Conservation (phyloP, 2,797 vertebrate species). For the Lerista edwardsae region DNA sequence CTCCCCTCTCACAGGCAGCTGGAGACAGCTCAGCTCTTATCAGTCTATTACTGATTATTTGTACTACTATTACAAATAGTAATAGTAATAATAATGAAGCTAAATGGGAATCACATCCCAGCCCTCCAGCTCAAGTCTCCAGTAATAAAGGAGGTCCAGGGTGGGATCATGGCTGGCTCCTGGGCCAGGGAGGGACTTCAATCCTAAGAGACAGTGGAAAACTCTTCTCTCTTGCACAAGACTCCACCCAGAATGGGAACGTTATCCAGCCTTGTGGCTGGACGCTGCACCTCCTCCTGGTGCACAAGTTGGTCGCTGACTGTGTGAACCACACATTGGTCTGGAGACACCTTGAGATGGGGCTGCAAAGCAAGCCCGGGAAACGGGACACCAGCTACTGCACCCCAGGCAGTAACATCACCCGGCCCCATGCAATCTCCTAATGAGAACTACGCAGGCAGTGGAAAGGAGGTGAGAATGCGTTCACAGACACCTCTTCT, state of each 20-base stretch:
- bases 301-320: no score
- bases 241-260: not conserved
- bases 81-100: no score
- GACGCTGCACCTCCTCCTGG: not conserved
- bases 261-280: no score
- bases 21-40: no score
- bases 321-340: not conserved
- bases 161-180: no score
- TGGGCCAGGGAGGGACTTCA: not conserved
- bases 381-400: not conserved
- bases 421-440: not conserved
- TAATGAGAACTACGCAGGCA: not conserved
- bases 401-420: not conserved
- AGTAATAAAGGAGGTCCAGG: not conserved
- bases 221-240: no score
- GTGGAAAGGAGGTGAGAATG: not conserved
- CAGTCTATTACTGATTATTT: no score
- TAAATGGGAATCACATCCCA: no score
- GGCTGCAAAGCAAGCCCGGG: not conserved
- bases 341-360: not conserved
- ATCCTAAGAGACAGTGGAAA: no score
- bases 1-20: no score
- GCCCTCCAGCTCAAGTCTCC: not conserved
- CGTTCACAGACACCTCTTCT: not conserved
- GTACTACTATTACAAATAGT: no score